Percentiles rank a stretch among this genome's conserved stretches.
Evolutionary conservation across 37 sponge, comb jelly and placozoan genomes (phyloP).

Genomic region (Cladorhizidae sp.): DNA sequence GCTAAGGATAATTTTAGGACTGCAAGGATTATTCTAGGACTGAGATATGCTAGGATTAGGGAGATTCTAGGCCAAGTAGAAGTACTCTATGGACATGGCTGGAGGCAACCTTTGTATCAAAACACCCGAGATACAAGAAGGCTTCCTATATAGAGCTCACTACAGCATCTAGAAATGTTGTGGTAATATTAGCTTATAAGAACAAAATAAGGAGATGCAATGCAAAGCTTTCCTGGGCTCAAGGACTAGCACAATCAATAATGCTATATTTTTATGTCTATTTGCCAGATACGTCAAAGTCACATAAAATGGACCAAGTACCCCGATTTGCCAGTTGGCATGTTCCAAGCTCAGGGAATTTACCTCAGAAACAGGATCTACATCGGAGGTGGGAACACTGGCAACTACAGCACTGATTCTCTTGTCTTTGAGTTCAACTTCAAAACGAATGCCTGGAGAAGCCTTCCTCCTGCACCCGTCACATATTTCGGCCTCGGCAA

Average conservation of each 20-base stretch:
- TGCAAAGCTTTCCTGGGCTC: no score
- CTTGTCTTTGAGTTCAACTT: conserved; percentile 35
- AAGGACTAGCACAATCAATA: background rate
- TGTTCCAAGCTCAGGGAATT: conserved; percentile 38
- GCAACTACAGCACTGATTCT: background rate
- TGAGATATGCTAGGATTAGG: no score
- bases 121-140: no score
- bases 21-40: no score
- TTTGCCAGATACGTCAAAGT: conserved; percentile 1
- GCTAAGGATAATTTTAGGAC: no score
- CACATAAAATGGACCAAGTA: conserved; percentile 27
- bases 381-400: conserved; percentile 43
- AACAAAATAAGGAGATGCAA: no score
- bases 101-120: no score
- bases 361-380: conserved; percentile 27
- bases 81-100: no score
- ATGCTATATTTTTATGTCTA: background rate
- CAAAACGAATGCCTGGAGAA: conserved; percentile 11
- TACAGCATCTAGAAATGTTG: no score
- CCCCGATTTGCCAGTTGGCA: conserved; percentile 33
- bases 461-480: background rate
- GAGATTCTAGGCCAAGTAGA: no score
- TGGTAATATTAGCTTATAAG: no score
- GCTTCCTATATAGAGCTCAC: background rate
- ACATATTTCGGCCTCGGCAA: conserved; percentile 32